These are phyloP conservation scores for Armadillidium nasatum DNA, from an alignment of 1,140 invertebrate genomes.

Conservation along the genomic window DNA sequence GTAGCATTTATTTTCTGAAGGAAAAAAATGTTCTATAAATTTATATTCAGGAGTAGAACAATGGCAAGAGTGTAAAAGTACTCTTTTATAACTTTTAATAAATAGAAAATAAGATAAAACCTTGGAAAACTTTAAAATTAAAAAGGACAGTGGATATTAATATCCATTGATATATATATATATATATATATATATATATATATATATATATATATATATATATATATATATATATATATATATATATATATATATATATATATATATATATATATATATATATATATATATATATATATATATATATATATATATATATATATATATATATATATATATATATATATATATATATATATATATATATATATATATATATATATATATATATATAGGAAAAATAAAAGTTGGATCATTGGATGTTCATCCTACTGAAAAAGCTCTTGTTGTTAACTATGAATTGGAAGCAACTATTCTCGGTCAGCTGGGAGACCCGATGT, in stretches of 20 bases:
- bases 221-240: neutral
- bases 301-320: slow-evolving; percentile 13
- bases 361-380: neutral
- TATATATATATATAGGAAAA: slow-evolving; percentile 50
- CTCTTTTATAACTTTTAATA: too few relatives aligned
- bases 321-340: neutral
- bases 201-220: slow-evolving; percentile 14
- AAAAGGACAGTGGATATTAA: too few relatives aligned
- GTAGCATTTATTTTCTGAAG: neutral
- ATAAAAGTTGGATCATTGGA: slow-evolving; percentile 77
- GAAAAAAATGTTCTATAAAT: too few relatives aligned
- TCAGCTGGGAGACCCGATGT: slow-evolving; percentile 73
- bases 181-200: slow-evolving; percentile 6
- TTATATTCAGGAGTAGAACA: too few relatives aligned
- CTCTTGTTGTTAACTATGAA: slow-evolving; percentile 84
- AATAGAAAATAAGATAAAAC: too few relatives aligned
- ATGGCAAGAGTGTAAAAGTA: too few relatives aligned
- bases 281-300: slow-evolving; percentile 11
- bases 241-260: slow-evolving; percentile 9
- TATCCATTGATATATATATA: too few relatives aligned
- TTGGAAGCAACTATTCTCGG: slow-evolving; percentile 76
- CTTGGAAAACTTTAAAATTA: too few relatives aligned
- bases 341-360: neutral
- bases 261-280: slow-evolving; percentile 13
- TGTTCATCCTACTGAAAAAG: slow-evolving; percentile 84